Conservation (phyloP, 2,797 vertebrate species). For the Poecilia picta region DNA sequence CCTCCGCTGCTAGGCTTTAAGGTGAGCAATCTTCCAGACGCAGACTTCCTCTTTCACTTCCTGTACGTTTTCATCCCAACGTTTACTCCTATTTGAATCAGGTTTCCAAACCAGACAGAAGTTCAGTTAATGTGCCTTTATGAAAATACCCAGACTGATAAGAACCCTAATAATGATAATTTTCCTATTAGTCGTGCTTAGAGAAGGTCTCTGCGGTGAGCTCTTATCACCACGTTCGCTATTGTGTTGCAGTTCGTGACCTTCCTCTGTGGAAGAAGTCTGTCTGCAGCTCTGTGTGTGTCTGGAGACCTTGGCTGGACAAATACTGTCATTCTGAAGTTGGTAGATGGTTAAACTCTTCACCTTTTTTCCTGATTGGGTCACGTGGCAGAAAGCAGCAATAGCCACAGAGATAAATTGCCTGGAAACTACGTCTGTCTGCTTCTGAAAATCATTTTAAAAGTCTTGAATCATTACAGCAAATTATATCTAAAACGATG, state of each 20-base stretch:
- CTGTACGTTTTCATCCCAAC: background rate
- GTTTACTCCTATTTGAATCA: constrained; percentile 18
- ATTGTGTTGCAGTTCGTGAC: constrained; percentile 69
- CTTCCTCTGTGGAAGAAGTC: constrained; percentile 54
- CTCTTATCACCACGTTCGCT: constrained; percentile 62
- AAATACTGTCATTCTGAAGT: constrained; percentile 65
- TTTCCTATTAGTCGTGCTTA: constrained; percentile 68
- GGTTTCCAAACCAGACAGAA: constrained; percentile 29
- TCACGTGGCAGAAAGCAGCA: constrained; percentile 36
- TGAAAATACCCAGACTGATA: constrained; percentile 69
- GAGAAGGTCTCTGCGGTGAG: constrained; percentile 16
- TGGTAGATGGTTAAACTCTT: constrained; percentile 64
- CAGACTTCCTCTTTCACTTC: constrained; percentile 2
- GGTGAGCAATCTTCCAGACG: constrained; percentile 73
- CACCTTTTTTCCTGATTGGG: constrained; percentile 50
- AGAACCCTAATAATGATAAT: constrained; percentile 55
- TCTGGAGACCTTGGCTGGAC: constrained; percentile 49
- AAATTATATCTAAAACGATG: constrained; percentile 56
- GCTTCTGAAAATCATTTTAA: constrained; percentile 27
- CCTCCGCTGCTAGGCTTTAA: constrained; percentile 97
- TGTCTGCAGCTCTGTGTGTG: constrained; percentile 55
- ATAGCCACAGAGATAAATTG: constrained; percentile 40
- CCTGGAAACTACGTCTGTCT: constrained; percentile 5
- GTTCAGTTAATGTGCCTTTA: constrained; percentile 62
- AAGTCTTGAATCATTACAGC: constrained; percentile 55